phyloP scores from a whole-genome alignment of 2,888 invertebrate genomes.

The Punctoribates punctum region DNA sequence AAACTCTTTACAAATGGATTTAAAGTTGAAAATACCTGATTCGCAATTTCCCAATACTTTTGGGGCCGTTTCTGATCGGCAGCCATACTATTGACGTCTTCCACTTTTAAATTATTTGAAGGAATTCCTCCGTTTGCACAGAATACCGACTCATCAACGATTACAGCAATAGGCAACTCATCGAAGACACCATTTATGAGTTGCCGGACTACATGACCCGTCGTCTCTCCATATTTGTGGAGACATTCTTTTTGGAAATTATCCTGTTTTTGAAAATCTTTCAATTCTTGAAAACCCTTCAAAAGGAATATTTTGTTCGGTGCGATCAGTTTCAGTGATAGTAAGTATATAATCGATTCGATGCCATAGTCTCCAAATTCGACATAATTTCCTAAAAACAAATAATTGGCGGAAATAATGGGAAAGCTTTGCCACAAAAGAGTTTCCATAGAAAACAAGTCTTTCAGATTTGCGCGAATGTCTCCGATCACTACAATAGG shows the following conservation, averaged over 20 bases:
- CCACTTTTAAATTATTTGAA: constrained; percentile 52
- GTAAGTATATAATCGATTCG: constrained; percentile 60
- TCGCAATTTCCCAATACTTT: constrained; percentile 63
- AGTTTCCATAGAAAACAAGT: constrained; percentile 61
- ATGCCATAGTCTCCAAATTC: constrained; percentile 67
- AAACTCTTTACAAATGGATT: neutral
- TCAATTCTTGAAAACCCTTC: constrained; percentile 68
- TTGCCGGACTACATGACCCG: constrained; percentile 66
- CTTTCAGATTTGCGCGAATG: constrained; percentile 68
- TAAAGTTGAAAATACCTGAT: constrained; percentile 69
- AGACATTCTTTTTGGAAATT: constrained; percentile 69
- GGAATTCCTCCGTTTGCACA: constrained; percentile 78
- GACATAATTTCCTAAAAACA: constrained; percentile 73
- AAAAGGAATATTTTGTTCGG: constrained; percentile 64
- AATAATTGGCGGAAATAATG: constrained; percentile 62
- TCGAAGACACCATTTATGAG: constrained; percentile 69
- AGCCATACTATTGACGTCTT: constrained; percentile 63
- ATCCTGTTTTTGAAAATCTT: constrained; percentile 65
- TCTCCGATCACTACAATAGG: constrained; percentile 65
- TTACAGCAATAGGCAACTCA: constrained; percentile 67
- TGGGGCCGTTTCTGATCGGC: constrained; percentile 64
- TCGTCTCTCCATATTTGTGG: constrained; percentile 62
- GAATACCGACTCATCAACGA: constrained; percentile 70
- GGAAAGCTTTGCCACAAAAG: constrained; percentile 68
- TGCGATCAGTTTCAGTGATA: constrained; percentile 67